Base-by-base conservation (phyloP, 2,113 vertebrate species). In the Mormoops blainvillei region DNA sequence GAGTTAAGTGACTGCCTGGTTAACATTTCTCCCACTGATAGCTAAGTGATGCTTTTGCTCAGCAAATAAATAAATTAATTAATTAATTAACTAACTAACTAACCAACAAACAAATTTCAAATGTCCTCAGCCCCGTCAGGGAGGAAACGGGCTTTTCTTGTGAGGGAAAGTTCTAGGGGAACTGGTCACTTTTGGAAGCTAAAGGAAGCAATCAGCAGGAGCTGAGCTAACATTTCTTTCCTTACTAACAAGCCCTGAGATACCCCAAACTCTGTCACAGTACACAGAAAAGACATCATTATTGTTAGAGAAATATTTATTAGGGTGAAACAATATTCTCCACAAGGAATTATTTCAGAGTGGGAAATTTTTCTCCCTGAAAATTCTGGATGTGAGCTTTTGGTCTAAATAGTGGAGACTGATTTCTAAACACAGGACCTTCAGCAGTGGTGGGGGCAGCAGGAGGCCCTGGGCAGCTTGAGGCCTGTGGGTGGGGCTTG, bases 251-350 rank as follows among this genome's bases (percentile, higher is more conserved):
- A 71, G 31, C 6, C 26, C n/a, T 41, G 2, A 36, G 5, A 38
- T 52, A 67, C 38, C n/a, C 45, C 50, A 45, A 89, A 63, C 3
- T 1, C 22, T 24, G 38, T 38, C 19, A 67, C 31, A 43, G 16
- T 26, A 67, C 28, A 38, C 52, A 56, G 38, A 88, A 58, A 70
- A 88, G 20, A 70, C 0, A 31, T 16, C 45, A 61, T 3, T 80
- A 43, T 61, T 61, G 33, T 68, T 48, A 61, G 4, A 71, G 20
- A 81, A 82, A 61, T 1, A 54, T 67, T 96, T 97, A 93, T 90
- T 90, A 81, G 36, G 10, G 12, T 41, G 41, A 80, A 81, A 58
- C 61, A 86, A 16, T 92, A 63, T 54, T 80, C 16, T 78, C 45
- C n/a, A 92, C 26, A 41, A 43, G 86, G 24, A 78, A 36, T 76